Base-by-base conservation (phyloP, 2,797 vertebrate genomes). In the Lutjanus campechanus region DNA sequence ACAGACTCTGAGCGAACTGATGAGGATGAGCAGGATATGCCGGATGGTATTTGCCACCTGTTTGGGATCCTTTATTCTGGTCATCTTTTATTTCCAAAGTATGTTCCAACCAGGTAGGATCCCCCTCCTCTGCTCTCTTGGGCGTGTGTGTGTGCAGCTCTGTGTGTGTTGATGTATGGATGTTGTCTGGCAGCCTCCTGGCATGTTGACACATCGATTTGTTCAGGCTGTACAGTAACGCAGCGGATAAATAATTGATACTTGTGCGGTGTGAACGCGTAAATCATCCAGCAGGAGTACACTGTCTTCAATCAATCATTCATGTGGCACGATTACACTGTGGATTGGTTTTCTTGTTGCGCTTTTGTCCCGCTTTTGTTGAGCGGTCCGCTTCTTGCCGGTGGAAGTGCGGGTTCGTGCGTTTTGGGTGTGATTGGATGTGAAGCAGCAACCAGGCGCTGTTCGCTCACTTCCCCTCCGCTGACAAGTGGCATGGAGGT, bases 71-170 rank as follows among this genome's bases (percentile, higher is more conserved):
- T 98, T 98, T 95, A 96, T 98, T 91, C 96, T 99, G 95, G 97
- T 98, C 96, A 97, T 98, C 97, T 99, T 99, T 96, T 99, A 98
- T 96, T 98, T 98, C 96, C 98, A 98, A 98, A 99, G 98, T 98
- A 98, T 98, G 98, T 98, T 98, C 93, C 97, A 98, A 73, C 98
- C 98, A 98, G 97, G 98, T 99, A 98, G 96, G 97, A 95, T 71
- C 63, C 63, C 47, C 59, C 58, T 70, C 70, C 10, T 80, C 68
- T 69, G 59, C 53, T 83, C 63, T 74, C 49, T 58, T 4, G 22
- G 25, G 40, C 16, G 7, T 11, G 17, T 51, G 43, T 54, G 60
- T 78, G 55, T 53, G 53, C 29, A 36, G 29, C 29, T 51, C 36
- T 59, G 76, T 65, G 47, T 50, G 69, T 11, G 40, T 53, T 68